Percentiles rank a stretch among this genome's conserved stretches.
These are phyloP conservation scores for Lochmaea capreae DNA, from an alignment of 2,888 invertebrate genomes.

Conservation along the genomic window DNA sequence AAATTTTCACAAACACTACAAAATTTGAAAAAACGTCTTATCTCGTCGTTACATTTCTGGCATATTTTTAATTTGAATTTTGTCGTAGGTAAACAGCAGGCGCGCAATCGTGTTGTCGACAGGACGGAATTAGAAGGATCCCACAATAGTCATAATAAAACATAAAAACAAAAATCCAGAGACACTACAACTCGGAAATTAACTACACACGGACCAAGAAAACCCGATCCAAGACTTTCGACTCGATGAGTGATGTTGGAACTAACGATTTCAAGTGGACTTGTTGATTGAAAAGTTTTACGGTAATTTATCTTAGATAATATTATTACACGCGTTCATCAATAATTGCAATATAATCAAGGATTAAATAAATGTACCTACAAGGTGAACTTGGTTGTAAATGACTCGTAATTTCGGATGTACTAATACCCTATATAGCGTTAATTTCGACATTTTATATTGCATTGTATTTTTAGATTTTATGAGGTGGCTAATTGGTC, in stretches of 20 bases:
- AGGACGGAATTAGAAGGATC: slow-evolving; percentile 58
- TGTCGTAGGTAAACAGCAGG: slow-evolving; percentile 44
- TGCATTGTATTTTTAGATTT: neutral
- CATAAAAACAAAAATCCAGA: slow-evolving; percentile 30
- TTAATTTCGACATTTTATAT: neutral
- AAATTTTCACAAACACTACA: slow-evolving; percentile 22
- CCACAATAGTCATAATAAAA: slow-evolving; percentile 51
- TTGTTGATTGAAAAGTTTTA: slow-evolving; percentile 22
- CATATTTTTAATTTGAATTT: slow-evolving; percentile 56
- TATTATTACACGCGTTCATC: slow-evolving; percentile 3
- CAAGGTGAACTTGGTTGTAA: slow-evolving; percentile 27
- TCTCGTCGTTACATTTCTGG: slow-evolving; percentile 47
- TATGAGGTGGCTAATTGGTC: neutral
- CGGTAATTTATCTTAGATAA: slow-evolving; percentile 15
- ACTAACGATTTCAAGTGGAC: slow-evolving; percentile 24
- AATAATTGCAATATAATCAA: slow-evolving; percentile 18
- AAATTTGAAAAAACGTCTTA: slow-evolving; percentile 42
- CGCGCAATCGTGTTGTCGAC: slow-evolving; percentile 54
- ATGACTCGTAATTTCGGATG: neutral
- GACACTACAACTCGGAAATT: slow-evolving; percentile 12
- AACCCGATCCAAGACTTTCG: slow-evolving; percentile 7
- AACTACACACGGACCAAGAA: slow-evolving; percentile 6
- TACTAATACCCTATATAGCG: slow-evolving; percentile 4
- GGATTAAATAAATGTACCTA: slow-evolving; percentile 19
- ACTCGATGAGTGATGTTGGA: slow-evolving; percentile 15